Base-by-base conservation (phyloP, 30 jellyfish, hydroid and myxozoan species). In the Turritopsis rubra region DNA sequence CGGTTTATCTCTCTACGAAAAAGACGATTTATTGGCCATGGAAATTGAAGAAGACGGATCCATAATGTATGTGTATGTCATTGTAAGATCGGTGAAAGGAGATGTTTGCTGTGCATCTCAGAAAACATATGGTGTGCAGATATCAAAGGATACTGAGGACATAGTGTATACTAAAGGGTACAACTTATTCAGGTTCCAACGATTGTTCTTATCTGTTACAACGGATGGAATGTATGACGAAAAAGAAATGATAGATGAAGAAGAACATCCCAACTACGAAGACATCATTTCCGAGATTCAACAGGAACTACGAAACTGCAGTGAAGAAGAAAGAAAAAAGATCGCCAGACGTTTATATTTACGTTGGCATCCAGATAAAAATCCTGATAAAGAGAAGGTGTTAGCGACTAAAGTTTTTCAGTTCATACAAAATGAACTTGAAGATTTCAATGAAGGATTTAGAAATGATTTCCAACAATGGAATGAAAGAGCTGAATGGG, bases 11-110 rank as follows among this genome's bases (percentile, higher is more conserved):
- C 75, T 30, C 9, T 85, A 85, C 68, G 89, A 74, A 68, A 85
- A 30, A 22, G 97, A 87, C 54, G 97, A 89, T 28, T 80, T 85
- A 52, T 91, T 85, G 66, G 97, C 97, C 31, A 66, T 71, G 72
- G 95, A 89, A 72, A 89, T 70, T 8, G 86, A 76, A 26, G 88
- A 68, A 68, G 30, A 68, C 19, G 8, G 8, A 16, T n/a, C 31
- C 9, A n/a, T 8, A n/a, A 27, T 68, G 1, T 68, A 68, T 27
- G 8, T 68, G 31, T 68, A 68, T 68, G 77, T 23, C 19, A 68
- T 68, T n/a, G 30, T 68, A n/a, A 23, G 77, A 19, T 27, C 31
- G 28, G 16, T 68, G 28, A 1, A 1, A 20, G 77, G 19, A n/a
- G 31, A 27, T 27, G 30, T 7, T 68, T 23, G 31, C 9, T 23